These are phyloP conservation scores for Dasysyrphus albostriatus DNA, from an alignment of 2,888 invertebrate species.

Conservation along the genomic window DNA sequence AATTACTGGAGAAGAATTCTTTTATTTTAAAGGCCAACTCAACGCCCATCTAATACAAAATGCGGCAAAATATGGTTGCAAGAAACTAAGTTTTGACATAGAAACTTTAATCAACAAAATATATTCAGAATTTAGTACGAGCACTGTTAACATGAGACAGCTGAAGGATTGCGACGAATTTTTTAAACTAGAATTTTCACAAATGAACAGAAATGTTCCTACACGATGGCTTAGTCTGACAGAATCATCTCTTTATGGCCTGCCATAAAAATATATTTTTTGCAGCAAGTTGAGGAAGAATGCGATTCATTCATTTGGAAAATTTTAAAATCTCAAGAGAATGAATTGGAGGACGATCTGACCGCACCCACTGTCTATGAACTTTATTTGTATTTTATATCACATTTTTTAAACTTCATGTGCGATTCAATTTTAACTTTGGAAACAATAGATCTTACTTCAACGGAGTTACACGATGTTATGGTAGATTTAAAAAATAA, in stretches of 20 bases:
- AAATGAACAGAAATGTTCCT: neutral
- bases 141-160: too few relatives aligned
- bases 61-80: too few relatives aligned
- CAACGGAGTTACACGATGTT: neutral
- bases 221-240: neutral
- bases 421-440: neutral
- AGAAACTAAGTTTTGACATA: too few relatives aligned
- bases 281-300: neutral
- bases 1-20: neutral
- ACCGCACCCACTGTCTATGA: neutral
- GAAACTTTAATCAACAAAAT: too few relatives aligned
- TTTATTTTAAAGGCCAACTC: neutral
- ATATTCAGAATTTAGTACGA: too few relatives aligned
- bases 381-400: neutral
- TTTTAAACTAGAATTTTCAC: neutral
- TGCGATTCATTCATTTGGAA: neutral
- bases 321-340: neutral
- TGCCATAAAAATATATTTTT: neutral
- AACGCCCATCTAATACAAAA: neutral
- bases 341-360: neutral
- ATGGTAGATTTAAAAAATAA: neutral
- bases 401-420: neutral
- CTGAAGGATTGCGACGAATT: neutral
- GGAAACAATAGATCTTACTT: neutral
- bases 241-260: neutral